Evolutionary conservation across 2,113 vertebrate genomes (phyloP).

Genomic region (Poeciliopsis retropinna): DNA sequence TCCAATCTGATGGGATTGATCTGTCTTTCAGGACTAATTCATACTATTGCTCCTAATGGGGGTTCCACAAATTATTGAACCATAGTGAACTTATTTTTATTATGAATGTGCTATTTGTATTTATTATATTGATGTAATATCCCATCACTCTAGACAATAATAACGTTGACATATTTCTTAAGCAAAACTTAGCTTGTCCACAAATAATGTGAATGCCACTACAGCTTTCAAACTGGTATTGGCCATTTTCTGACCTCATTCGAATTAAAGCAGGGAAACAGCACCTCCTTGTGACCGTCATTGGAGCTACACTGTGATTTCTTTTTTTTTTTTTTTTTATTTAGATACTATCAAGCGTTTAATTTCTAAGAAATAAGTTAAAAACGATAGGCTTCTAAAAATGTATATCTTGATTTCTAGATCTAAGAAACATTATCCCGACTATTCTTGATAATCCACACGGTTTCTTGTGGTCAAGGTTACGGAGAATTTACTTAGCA

Average conservation of each 20-base stretch:
- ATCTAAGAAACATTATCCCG: background rate
- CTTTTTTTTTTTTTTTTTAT: background rate
- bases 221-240: too few relatives aligned
- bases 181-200: background rate
- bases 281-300: background rate
- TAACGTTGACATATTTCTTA: too few relatives aligned
- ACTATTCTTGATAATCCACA: background rate
- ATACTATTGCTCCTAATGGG: background rate
- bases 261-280: background rate
- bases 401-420: background rate
- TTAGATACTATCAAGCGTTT: background rate
- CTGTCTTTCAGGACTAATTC: background rate
- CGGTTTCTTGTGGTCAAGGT: background rate
- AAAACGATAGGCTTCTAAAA: background rate
- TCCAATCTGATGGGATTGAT: too few relatives aligned
- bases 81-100: background rate
- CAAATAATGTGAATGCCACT: background rate
- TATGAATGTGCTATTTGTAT: background rate
- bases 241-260: too few relatives aligned
- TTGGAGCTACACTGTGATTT: background rate
- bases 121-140: background rate
- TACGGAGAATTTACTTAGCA: constrained; percentile 32
- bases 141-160: background rate
- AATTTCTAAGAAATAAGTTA: background rate
- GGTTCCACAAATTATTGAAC: background rate